Evolutionary conservation across 2,888 invertebrate genomes (phyloP).

Genomic region (Drosophila maculinotata): DNA sequence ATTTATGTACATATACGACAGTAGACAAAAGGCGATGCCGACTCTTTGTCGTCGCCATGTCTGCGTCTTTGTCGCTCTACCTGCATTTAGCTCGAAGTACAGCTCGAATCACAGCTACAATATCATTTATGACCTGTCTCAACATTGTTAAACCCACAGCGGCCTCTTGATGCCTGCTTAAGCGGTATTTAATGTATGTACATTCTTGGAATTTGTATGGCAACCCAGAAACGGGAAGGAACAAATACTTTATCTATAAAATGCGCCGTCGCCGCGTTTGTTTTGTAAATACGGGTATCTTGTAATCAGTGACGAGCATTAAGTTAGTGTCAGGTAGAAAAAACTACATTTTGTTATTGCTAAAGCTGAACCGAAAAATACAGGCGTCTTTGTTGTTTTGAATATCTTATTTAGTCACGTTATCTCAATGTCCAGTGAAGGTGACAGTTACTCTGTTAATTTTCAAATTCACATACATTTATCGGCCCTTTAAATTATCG

Average conservation of each 20-base stretch:
- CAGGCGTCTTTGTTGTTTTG: neutral
- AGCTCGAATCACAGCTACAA: constrained; percentile 35
- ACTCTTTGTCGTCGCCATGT: constrained; percentile 53
- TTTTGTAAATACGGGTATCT: constrained; percentile 6
- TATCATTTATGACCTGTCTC: constrained; percentile 61
- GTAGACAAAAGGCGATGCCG: constrained; percentile 45
- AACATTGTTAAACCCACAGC: constrained; percentile 39
- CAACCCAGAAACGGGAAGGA: constrained; percentile 15
- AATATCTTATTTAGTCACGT: too few relatives aligned
- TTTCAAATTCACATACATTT: too few relatives aligned
- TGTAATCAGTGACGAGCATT: neutral
- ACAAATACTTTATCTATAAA: constrained; percentile 28
- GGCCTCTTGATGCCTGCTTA: constrained; percentile 24
- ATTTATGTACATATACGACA: constrained; percentile 8
- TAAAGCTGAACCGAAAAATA: neutral
- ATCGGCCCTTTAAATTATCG: too few relatives aligned
- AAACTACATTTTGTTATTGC: neutral
- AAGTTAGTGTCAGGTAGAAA: neutral
- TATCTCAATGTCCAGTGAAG: too few relatives aligned
- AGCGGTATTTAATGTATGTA: constrained; percentile 38
- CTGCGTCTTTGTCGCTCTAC: constrained; percentile 54
- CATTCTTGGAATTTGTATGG: constrained; percentile 42
- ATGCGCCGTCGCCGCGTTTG: constrained; percentile 6
- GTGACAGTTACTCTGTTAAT: too few relatives aligned
- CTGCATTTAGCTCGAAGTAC: constrained; percentile 48